Percentiles rank a stretch among this genome's conserved stretches.
phyloP scores from a whole-genome alignment of 2,888 invertebrate genomes.

The Acleris holmiana region DNA sequence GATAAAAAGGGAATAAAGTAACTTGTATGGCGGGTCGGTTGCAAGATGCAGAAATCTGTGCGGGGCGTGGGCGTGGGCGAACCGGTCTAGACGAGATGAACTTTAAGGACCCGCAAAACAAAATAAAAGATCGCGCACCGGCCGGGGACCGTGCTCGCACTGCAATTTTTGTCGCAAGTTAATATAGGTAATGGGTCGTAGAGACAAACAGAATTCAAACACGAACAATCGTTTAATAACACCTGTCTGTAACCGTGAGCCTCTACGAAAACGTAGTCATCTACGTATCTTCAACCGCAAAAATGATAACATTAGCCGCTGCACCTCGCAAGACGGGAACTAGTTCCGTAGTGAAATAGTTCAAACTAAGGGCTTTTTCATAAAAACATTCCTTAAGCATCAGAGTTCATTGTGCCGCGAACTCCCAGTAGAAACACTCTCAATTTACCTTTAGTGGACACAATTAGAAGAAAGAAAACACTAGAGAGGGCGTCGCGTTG shows the following conservation, averaged over 20 bases:
- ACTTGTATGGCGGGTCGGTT: slow-evolving; percentile 79
- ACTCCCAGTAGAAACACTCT: slow-evolving; percentile 74
- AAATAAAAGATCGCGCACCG: slow-evolving; percentile 76
- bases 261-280: neutral
- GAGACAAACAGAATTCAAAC: slow-evolving; percentile 6
- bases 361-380: slow-evolving; percentile 44
- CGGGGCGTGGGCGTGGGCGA: slow-evolving; percentile 74
- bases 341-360: slow-evolving; percentile 4
- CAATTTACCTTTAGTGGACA: slow-evolving; percentile 82
- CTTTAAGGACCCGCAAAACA: slow-evolving; percentile 79
- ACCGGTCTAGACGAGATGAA: slow-evolving; percentile 83
- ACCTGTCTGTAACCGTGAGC: neutral
- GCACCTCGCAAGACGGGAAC: slow-evolving; percentile 26
- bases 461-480: slow-evolving; percentile 83
- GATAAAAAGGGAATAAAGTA: slow-evolving; percentile 79
- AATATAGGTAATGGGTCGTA: slow-evolving; percentile 31
- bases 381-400: slow-evolving; percentile 56
- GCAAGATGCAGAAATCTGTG: slow-evolving; percentile 84
- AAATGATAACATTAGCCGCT: slow-evolving; percentile 18
- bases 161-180: slow-evolving; percentile 53
- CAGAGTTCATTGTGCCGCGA: slow-evolving; percentile 58
- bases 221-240: neutral
- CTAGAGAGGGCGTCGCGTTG: slow-evolving; percentile 76
- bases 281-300: neutral
- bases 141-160: slow-evolving; percentile 62